Conservation (phyloP, 2,888 invertebrate species). For the Kuschelorhynchus macadamiae region DNA sequence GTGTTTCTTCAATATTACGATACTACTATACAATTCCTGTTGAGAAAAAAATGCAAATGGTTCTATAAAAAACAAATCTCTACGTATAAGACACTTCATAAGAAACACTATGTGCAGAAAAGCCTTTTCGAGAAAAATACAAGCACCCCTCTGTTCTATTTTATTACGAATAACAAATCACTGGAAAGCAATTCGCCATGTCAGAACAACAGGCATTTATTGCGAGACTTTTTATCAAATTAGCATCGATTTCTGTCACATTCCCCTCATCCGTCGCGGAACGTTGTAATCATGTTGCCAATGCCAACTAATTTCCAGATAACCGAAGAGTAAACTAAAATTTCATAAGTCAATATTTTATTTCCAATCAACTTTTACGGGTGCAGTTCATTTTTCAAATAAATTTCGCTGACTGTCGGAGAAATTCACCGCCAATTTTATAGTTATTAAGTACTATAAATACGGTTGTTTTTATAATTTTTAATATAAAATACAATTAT, state of each 20-base stretch:
- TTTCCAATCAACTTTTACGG: conserved; percentile 12
- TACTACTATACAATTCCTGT: too few species aligned
- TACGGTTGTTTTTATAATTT: too few species aligned
- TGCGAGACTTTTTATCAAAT: conserved; percentile 63
- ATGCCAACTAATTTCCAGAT: conserved; percentile 44
- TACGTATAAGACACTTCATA: too few species aligned
- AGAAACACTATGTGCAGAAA: too few species aligned
- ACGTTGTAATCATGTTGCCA: conserved; percentile 40
- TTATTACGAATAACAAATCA: conserved; percentile 53
- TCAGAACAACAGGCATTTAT: conserved; percentile 60
- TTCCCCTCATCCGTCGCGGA: conserved; percentile 50
- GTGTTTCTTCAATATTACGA: too few species aligned
- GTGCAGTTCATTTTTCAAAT: conserved; percentile 6
- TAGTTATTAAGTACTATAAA: too few species aligned
- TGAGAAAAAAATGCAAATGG: too few species aligned
- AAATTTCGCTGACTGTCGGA: not conserved
- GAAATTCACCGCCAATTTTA: too few species aligned
- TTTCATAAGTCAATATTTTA: conserved; percentile 34
- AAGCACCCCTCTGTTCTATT: too few species aligned
- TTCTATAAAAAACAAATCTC: too few species aligned
- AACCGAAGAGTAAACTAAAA: conserved; percentile 32
- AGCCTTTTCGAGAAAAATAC: too few species aligned
- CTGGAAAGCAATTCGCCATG: conserved; percentile 60
- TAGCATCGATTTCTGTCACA: conserved; percentile 65
- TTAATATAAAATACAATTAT: too few species aligned